A percentile compares a stretch with the other conserved stretches of the same genome.
These are phyloP conservation scores for Charaxes varanes DNA, from an alignment of 1,140 invertebrate species.

Conservation along the genomic window DNA sequence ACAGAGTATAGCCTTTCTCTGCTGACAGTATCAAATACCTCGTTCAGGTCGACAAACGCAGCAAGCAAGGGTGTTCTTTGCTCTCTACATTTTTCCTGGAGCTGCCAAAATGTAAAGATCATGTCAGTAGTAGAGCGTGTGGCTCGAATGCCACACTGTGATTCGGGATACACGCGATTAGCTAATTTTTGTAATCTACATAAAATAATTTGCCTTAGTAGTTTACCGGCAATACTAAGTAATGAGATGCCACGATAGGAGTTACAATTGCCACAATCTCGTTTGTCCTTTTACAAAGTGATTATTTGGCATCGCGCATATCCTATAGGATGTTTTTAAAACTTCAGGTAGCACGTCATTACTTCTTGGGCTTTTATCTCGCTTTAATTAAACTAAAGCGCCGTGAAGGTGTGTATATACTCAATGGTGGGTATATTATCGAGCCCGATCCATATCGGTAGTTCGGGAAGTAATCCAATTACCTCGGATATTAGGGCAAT, in stretches of 20 bases:
- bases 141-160: constrained; percentile 7
- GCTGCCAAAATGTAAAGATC: constrained; percentile 8
- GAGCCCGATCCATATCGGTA: constrained; percentile 6
- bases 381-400: constrained; percentile 12
- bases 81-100: constrained; percentile 16
- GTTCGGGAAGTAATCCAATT: constrained; percentile 8
- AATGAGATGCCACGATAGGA: constrained; percentile 1
- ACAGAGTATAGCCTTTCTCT: constrained; percentile 7
- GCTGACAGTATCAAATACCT: no score
- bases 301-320: constrained; percentile 16
- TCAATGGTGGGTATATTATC: constrained; percentile 9
- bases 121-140: constrained; percentile 7
- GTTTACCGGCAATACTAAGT: not conserved
- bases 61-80: constrained; percentile 4
- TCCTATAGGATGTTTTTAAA: constrained; percentile 13
- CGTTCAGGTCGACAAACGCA: constrained; percentile 7
- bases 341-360: constrained; percentile 6
- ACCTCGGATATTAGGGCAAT: no score
- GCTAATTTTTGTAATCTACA: constrained; percentile 7
- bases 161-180: constrained; percentile 5
- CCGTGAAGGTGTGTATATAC: constrained; percentile 4
- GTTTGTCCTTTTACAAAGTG: constrained; percentile 18
- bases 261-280: no score
- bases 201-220: not conserved
- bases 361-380: constrained; percentile 10